A percentile compares a stretch with the other conserved stretches of the same genome.
These are phyloP conservation scores for Osmerus eperlanus DNA, from an alignment of 2,113 vertebrate genomes.

Conservation along the genomic window DNA sequence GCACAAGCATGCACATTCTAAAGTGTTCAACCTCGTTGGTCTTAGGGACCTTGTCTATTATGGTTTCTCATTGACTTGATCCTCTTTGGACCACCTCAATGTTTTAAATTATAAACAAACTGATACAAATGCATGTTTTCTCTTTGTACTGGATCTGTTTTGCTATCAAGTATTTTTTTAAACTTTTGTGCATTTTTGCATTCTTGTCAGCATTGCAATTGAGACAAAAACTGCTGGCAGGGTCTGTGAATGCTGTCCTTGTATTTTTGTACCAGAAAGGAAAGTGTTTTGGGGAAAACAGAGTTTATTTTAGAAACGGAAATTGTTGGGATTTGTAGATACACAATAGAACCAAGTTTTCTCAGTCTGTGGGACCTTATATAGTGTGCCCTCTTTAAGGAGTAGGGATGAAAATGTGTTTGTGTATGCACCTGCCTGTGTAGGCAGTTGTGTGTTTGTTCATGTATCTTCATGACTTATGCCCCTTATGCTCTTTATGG, in stretches of 20 bases:
- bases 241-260: slow-evolving; percentile 18
- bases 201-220: slow-evolving; percentile 5
- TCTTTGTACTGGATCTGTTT: slow-evolving; percentile 51
- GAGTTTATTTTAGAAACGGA: slow-evolving; percentile 57
- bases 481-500: slow-evolving; percentile 30
- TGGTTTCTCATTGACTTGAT: too few species aligned
- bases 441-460: not conserved
- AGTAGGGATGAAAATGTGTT: not conserved
- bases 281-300: slow-evolving; percentile 40
- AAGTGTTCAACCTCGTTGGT: too few species aligned
- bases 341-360: slow-evolving; percentile 25
- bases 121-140: slow-evolving; percentile 30
- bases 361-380: not conserved
- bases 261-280: slow-evolving; percentile 52
- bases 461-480: slow-evolving; percentile 26
- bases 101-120: not conserved
- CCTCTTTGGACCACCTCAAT: not conserved
- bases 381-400: not conserved
- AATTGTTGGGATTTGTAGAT: slow-evolving; percentile 45
- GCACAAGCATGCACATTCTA: too few species aligned
- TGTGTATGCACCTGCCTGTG: not conserved
- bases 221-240: slow-evolving; percentile 38
- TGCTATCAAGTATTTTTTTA: slow-evolving; percentile 58
- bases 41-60: too few species aligned
- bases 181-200: not conserved